Base-by-base conservation (phyloP, 2,888 invertebrate genomes). In the Trilocha varians region DNA sequence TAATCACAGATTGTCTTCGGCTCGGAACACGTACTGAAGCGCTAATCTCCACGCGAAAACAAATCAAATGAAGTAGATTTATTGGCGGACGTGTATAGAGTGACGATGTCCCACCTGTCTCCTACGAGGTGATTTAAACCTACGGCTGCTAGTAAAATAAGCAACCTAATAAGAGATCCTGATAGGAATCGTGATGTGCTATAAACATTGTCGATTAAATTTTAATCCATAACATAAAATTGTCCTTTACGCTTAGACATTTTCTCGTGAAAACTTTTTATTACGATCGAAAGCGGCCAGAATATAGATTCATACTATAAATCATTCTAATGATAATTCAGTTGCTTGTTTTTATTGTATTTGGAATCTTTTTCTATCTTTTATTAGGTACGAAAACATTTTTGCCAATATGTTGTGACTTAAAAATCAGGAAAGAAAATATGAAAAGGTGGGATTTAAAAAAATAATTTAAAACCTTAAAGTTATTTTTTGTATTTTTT, bases 141-240 rank as follows among this genome's bases (percentile, higher is more conserved):
- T 54, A 44, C 51, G 52, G 53, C 49, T 48, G 55, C 56, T 67
- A 69, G 70, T 70, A 68, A 69, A 74, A 70, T 70, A 68, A 68
- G 57, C 65, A 55, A 53, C 55, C 57, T 67, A 62, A 68, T 69
- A 65, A 64, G 60, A 54, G 49, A 49, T 47, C 51, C 43, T 47
- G 48, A 58, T 57, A 49, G 40, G 48, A 46, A 46, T 45, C 46
- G 45, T 34, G 16, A 45, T 51, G 52, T 32, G 38, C 11, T 38
- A 13, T 14, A 8, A 25, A 25, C 14, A 8, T 8, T 32, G 13
- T 32, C 38, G 38, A 32, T 35, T 35, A 18, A 14, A 13, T 35
- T 13, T 38, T 34, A 34, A 42, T 13, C 32, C 13, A 25, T 25
- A 6, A 9, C 11, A 25, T 25, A 3, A 6, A 25, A 11, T 25